Evolutionary conservation across 2,113 vertebrate genomes (phyloP).

Genomic region (Thomomys bottae): DNA sequence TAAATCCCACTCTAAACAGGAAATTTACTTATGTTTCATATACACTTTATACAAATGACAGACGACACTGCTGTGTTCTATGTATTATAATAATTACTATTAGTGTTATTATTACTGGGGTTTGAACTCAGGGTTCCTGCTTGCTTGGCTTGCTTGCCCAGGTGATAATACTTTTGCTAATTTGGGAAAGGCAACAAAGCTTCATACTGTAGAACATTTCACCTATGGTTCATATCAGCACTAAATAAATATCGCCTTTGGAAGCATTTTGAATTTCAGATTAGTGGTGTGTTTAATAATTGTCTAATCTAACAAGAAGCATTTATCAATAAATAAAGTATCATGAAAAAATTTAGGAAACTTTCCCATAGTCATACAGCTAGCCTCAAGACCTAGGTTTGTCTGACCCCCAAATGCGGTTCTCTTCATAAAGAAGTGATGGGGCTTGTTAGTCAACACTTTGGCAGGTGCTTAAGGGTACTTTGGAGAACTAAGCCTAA

Average conservation of each 20-base stretch:
- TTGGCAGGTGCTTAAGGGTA: not conserved
- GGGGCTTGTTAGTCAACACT: not conserved
- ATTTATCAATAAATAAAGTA: not conserved
- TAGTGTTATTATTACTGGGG: no score
- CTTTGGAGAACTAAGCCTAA: not conserved
- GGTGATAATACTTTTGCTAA: not conserved
- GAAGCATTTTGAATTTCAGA: not conserved
- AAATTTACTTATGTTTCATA: not conserved
- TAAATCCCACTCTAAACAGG: not conserved
- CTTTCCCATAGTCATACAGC: not conserved
- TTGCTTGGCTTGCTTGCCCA: no score
- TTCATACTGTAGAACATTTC: not conserved
- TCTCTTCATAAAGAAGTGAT: not conserved
- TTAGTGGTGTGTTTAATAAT: not conserved
- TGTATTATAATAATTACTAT: no score
- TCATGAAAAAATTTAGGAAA: not conserved
- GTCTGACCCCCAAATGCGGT: not conserved
- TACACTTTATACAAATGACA: not conserved
- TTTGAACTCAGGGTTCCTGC: no score
- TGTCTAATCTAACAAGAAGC: not conserved
- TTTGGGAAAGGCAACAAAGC: not conserved
- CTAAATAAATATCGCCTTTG: not conserved
- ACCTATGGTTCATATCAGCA: not conserved
- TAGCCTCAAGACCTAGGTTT: not conserved
- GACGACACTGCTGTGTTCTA: not conserved